A percentile compares a stretch with the other conserved stretches of the same genome.
These are phyloP conservation scores for Crax fasciolata DNA, from an alignment of 2,797 vertebrate species.

Conservation along the genomic window DNA sequence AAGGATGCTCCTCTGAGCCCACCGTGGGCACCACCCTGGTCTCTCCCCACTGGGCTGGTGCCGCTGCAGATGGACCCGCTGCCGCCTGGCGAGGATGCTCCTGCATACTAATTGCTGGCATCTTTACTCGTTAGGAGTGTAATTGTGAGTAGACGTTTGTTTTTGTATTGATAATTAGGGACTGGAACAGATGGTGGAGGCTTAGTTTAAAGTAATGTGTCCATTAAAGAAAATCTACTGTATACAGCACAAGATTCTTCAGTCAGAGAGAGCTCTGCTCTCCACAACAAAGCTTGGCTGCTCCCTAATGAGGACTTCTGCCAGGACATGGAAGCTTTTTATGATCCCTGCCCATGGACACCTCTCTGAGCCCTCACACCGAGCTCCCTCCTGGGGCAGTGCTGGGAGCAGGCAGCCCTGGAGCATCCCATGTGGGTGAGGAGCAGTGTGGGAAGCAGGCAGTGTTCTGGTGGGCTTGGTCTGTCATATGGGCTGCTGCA, in stretches of 20 bases:
- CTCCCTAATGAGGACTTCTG: neutral
- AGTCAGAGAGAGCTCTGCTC: conserved; percentile 57
- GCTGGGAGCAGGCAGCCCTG: neutral
- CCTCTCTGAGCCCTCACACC: fast-evolving
- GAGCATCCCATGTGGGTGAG: neutral
- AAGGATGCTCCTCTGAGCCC: neutral
- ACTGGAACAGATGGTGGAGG: conserved; percentile 80
- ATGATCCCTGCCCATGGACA: fast-evolving
- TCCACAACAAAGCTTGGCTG: neutral
- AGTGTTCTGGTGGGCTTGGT: neutral
- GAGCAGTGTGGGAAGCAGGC: neutral
- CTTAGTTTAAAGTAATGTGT: conserved; percentile 84
- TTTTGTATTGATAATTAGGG: conserved; percentile 84
- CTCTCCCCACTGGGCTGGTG: conserved; percentile 22
- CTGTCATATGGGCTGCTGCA: neutral
- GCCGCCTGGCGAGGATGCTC: conserved; percentile 46
- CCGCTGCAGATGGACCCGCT: conserved; percentile 72
- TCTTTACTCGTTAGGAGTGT: conserved; percentile 81
- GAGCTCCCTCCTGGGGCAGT: neutral
- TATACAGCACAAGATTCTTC: conserved; percentile 77
- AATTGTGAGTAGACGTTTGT: conserved; percentile 83
- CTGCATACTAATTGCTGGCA: conserved; percentile 82
- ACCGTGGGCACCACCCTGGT: neutral
- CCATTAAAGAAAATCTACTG: conserved; percentile 84
- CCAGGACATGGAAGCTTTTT: neutral